Evolutionary conservation across 2,797 vertebrate genomes (phyloP), one percentile per base, ranked within the genome.

Genomic region (Melopsittacus undulatus): DNA sequence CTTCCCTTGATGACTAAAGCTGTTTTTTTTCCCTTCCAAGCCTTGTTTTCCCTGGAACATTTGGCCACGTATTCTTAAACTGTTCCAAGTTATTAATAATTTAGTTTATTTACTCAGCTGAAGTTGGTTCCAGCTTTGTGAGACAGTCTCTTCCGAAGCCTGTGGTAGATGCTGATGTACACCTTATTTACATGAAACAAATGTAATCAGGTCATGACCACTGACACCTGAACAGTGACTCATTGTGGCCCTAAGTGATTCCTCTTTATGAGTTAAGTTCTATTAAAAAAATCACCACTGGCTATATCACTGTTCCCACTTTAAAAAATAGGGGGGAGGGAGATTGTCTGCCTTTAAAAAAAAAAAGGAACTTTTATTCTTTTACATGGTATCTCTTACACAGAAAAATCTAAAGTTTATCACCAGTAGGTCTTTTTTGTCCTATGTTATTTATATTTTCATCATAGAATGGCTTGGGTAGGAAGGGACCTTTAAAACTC

Each of bases 281-380:
- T 42, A 4, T 0, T 29, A 26, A 18, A 24, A 24, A 49, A 51
- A 34, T 4, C 45, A 45, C 34, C 3, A 0, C 29, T 32, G 57
- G 32, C 56, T 6, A 1, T 13, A 52, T 42, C 32, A 8, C 34
- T 63, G 43, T 23, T n/a, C 76, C 29, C 13, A 5, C 23, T 40
- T 11, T 6, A 26, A 23, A 48, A 48, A 21, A 38, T 12, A 8
- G 0, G 1, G 5, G 14, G 21, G 10, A 22, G 6, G 10, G 2
- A 11, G 42, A 36, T 13, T 19, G 3, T 42, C 34, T 29, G 23
- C 1, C 22, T 13, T 24, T 34, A 23, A 10, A 23, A 34, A 34
- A 34, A 56, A 32, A 30, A 30, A 9, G 13, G 21, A 16, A 34
- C 32, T 54, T 73, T 62, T 10, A 15, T 20, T 19, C 6, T 8